Evolutionary conservation across 2,797 vertebrate species (phyloP).

Genomic region (Sebastes baramenuke): DNA sequence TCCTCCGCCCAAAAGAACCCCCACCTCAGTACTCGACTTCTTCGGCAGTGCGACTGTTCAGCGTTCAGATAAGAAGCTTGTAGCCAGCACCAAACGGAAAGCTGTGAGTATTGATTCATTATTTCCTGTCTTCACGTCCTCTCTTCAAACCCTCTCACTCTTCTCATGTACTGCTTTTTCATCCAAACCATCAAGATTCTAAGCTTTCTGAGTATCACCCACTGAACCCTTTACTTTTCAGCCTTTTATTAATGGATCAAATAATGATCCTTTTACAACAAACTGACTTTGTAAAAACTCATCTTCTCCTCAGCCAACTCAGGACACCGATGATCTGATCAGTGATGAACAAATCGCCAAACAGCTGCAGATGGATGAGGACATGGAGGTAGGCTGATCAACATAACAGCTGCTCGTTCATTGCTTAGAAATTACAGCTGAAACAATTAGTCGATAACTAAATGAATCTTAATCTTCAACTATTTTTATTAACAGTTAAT

Average conservation of each 20-base stretch:
- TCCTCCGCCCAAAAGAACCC: slow-evolving; percentile 83
- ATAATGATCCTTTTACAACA: background rate
- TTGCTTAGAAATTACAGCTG: background rate
- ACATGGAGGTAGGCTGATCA: slow-evolving; percentile 85
- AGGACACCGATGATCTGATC: slow-evolving; percentile 77
- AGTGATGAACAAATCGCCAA: slow-evolving; percentile 90
- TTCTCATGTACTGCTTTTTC: background rate
- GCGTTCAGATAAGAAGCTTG: slow-evolving; percentile 93
- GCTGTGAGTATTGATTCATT: slow-evolving; percentile 81
- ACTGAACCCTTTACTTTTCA: background rate
- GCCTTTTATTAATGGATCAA: background rate
- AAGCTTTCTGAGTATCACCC: background rate
- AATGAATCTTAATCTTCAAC: background rate
- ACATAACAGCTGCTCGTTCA: background rate
- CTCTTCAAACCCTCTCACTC: background rate
- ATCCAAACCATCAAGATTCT: background rate
- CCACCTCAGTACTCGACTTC: slow-evolving; percentile 89
- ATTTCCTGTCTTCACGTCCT: background rate
- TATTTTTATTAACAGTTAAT: background rate
- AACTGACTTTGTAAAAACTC: background rate
- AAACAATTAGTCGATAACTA: background rate
- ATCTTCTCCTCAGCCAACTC: slow-evolving; percentile 76
- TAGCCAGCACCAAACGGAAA: slow-evolving; percentile 90
- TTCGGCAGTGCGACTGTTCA: slow-evolving; percentile 88
- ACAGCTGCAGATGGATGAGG: slow-evolving; percentile 92